phyloP scores from a whole-genome alignment of 2,888 invertebrate species.

The Exocentrus adspersus region DNA sequence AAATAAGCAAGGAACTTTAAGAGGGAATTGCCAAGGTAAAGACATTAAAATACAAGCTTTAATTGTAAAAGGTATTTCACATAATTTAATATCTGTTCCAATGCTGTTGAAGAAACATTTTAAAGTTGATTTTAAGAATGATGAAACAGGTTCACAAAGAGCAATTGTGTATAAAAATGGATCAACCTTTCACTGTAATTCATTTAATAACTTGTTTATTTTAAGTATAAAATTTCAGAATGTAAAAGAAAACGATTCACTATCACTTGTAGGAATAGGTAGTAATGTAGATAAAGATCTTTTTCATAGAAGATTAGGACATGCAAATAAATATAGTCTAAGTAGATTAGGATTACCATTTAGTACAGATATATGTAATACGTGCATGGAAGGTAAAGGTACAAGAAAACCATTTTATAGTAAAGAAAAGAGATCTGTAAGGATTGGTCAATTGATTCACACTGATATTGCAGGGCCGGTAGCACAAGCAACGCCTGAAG shows the following conservation, averaged over 20 bases:
- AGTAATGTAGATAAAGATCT: neutral
- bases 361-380: constrained; percentile 13
- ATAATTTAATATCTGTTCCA: neutral
- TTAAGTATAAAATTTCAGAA: neutral
- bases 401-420: constrained; percentile 38
- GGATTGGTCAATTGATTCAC: no score
- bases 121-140: neutral
- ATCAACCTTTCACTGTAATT: neutral
- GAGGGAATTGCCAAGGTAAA: neutral
- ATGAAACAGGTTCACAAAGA: no score
- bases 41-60: neutral
- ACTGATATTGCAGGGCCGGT: neutral
- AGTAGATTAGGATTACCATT: neutral
- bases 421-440: neutral
- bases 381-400: constrained; percentile 30
- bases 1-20: neutral
- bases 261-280: no score
- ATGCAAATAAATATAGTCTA: neutral
- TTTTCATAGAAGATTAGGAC: neutral
- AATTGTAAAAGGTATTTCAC: neutral
- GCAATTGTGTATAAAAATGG: no score
- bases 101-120: neutral
- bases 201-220: neutral
- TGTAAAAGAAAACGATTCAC: neutral
- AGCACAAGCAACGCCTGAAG: constrained; percentile 5